A percentile compares a stretch with the other conserved stretches of the same genome.
Evolutionary conservation across 1,140 invertebrate genomes (phyloP).

Genomic region (Lepidostoma basale): DNA sequence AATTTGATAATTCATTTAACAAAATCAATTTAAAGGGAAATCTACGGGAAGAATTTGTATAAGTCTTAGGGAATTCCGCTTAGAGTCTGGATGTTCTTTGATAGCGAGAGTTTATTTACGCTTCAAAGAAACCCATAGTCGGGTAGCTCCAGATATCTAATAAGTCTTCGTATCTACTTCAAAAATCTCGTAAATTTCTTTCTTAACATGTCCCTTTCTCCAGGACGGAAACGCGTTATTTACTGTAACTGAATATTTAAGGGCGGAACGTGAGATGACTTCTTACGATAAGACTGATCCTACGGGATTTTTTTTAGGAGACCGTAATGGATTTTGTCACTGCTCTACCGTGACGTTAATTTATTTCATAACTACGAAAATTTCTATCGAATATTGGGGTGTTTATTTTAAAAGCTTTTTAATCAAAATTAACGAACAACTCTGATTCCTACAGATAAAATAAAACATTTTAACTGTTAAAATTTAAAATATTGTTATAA

Average conservation of each 20-base stretch:
- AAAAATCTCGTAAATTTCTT: slow-evolving; percentile 28
- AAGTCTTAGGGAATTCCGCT: no score
- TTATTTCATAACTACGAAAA: slow-evolving; percentile 1
- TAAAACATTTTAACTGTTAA: no score
- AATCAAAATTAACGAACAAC: no score
- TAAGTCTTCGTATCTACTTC: slow-evolving; percentile 6
- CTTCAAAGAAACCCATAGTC: no score
- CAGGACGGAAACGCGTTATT: slow-evolving; percentile 1
- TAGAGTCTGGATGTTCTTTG: no score
- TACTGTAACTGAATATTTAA: slow-evolving; percentile 26
- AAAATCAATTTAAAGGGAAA: neutral
- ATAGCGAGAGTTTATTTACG: no score
- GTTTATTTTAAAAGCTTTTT: no score
- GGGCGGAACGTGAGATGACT: slow-evolving; percentile 20
- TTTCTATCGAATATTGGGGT: no score
- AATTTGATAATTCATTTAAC: no score
- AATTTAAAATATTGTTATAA: no score
- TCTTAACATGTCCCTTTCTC: slow-evolving; percentile 1
- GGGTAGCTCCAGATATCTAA: neutral
- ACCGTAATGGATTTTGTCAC: slow-evolving; percentile 24
- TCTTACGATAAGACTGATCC: slow-evolving; percentile 17
- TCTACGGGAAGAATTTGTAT: no score
- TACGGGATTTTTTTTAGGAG: neutral
- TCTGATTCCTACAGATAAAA: no score
- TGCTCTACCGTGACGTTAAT: neutral